Evolutionary conservation across 2,797 vertebrate species (phyloP).

Genomic region (Chromis chromis): DNA sequence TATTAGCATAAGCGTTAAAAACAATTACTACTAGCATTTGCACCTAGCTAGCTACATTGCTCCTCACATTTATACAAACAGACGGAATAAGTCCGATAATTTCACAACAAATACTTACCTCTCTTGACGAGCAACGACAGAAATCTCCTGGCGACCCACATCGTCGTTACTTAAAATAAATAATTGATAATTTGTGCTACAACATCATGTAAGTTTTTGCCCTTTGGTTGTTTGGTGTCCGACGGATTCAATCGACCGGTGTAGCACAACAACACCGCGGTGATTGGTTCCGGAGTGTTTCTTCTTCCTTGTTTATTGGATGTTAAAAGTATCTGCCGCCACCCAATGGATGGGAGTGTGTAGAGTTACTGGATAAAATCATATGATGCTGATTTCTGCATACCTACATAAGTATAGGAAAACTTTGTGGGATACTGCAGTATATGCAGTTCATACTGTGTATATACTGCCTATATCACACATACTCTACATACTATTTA

Average conservation of each 20-base stretch:
- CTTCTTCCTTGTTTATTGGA: background rate
- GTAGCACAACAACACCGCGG: background rate
- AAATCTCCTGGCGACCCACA: conserved; percentile 78
- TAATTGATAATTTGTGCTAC: background rate
- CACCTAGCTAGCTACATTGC: background rate
- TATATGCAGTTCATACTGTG: too few species aligned
- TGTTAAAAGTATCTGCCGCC: background rate
- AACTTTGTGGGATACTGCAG: too few species aligned
- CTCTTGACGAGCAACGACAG: conserved; percentile 66
- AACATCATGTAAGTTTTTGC: conserved; percentile 21
- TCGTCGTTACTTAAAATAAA: conserved; percentile 32
- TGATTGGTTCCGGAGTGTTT: conserved; percentile 52
- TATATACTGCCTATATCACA: too few species aligned
- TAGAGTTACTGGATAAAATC: background rate
- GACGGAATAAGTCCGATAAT: accelerated
- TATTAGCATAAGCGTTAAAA: too few species aligned
- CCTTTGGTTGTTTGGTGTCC: conserved; percentile 52
- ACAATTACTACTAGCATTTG: background rate
- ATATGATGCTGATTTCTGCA: background rate
- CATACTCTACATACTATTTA: too few species aligned
- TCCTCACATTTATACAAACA: background rate
- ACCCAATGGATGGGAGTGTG: background rate
- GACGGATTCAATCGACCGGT: conserved; percentile 30
- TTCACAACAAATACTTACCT: conserved; percentile 52
- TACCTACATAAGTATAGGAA: too few species aligned